These are phyloP conservation scores for Dicrostonyx torquatus DNA, from an alignment of 2,797 vertebrate species.

Conservation along the genomic window DNA sequence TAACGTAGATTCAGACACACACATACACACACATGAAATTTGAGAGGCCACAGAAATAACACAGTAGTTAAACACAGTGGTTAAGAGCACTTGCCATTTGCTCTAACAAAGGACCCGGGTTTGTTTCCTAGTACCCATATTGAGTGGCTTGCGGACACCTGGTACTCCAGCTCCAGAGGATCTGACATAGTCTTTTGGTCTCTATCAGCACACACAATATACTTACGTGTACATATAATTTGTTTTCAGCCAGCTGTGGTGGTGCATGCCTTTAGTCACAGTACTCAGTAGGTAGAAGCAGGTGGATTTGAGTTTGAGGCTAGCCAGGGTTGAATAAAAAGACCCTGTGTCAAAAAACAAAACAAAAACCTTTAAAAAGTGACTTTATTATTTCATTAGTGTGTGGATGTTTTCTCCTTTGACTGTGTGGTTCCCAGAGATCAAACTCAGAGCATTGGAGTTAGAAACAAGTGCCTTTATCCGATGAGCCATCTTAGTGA, in stretches of 20 bases:
- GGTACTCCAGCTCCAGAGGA: not conserved
- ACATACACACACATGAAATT: not conserved
- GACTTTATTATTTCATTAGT: constrained; percentile 18
- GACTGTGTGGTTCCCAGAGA: not conserved
- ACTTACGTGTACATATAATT: not conserved
- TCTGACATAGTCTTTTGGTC: not conserved
- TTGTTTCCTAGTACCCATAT: not conserved
- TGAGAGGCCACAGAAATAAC: not conserved
- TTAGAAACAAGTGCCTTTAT: not conserved
- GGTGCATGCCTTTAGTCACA: not conserved
- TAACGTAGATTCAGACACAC: not conserved
- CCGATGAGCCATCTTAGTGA: not conserved
- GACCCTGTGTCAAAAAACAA: not conserved
- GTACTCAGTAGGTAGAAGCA: not conserved
- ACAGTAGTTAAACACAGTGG: not conserved
- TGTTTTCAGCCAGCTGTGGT: not conserved
- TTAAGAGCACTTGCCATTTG: not conserved
- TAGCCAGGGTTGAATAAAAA: not conserved
- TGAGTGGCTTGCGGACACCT: not conserved
- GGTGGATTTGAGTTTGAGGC: not conserved
- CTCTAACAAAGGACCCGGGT: not conserved
- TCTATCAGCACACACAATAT: not conserved
- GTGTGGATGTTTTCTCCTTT: not conserved
- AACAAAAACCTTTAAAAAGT: not conserved
- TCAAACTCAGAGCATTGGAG: not conserved